Evolutionary conservation across 2,888 invertebrate genomes (phyloP), one percentile per base, ranked within the genome.

Genomic region (Hoplodrina ambigua): DNA sequence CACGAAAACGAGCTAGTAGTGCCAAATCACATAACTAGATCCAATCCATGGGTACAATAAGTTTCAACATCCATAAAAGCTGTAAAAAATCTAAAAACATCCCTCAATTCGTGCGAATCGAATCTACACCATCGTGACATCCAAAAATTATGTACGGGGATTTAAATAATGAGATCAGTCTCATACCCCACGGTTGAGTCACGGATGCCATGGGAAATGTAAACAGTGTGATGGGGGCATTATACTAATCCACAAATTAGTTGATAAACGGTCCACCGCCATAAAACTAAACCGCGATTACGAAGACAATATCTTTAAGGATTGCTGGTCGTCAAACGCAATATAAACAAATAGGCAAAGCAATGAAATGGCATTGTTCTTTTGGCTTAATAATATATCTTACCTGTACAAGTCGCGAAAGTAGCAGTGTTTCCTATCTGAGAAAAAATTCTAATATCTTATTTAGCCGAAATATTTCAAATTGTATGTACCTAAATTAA

Each of bases 191-290:
- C 83, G 79, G 85, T 81, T 75, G 82, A 76, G 83, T 84, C 85
- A 84, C 73, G 84, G 81, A 82, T 75, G 85, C 89, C 94, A 94
- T 95, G 95, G 93, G 95, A 96, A 96, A 94, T 86, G 94, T 92
- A 95, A 95, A 96, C 94, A 95, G 83, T 81, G 86, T 83, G 87
- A 83, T 81, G 83, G 82, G 70, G 85, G 81, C 87, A 89, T 91
- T 89, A 90, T 89, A 86, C 85, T 92, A 91, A 93, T 91, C 91
- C 90, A 84, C 90, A 92, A 93, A 94, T 94, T 94, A 93, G 91
- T 88, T 88, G 91, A 90, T 90, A 92, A 92, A 92, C 88, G 89
- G 84, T 72, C 65, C 53, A 54, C 78, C 20, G 55, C n/a, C 62
- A 80, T 81, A 83, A 80, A 83, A 83, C 69, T 78, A 80, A 53